Evolutionary conservation across 1,140 invertebrate species (phyloP), one percentile per base, ranked within the genome.

Genomic region (Philopotamus ludificatus): DNA sequence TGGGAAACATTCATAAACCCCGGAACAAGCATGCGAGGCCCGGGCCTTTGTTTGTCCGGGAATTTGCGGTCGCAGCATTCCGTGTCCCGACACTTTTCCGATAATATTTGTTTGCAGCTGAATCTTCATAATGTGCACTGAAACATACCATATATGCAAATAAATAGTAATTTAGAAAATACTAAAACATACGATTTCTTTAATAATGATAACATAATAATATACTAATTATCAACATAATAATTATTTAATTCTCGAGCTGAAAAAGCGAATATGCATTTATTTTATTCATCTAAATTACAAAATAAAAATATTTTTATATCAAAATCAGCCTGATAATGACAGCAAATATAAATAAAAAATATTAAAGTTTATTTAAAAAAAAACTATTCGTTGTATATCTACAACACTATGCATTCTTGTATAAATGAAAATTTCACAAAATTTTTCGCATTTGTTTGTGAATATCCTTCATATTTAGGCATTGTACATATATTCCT

Each of bases 21-120:
- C 12, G 28, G 28, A 12, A 12, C 28, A 34, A 34, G 12, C 28
- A 47, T 47, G 44, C 21, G 47, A 10, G 22, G 21, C 57, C 20
- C 4, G 4, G 23, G 2, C 26, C 34, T 51, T 25, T 39, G 47
- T 51, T 62, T 50, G 25, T 20, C 12, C 3, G 59, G 59, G 51
- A 51, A 51, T 34, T 62, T 45, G 15, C 25, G 28, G 44, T 45
- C 21, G 25, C 59, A 21, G 42, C 55, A 26, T 42, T 58, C 55
- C 28, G 20, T 42, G 21, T 20, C 2, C 22, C 23, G 21, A 22
- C 21, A 25, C 15, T 20, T 57, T 51, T 62, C 49, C 45, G 49
- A 62, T 51, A 62, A 62, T 51, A 62, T 62, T 62, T 62, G 59
- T 62, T 62, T 62, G 59, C 41, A 39, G 57, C 49, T 10, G 21